Percentiles rank a stretch among this genome's conserved stretches.
Evolutionary conservation across 2,888 invertebrate species (phyloP).

Genomic region (Tetranychus truncatus): DNA sequence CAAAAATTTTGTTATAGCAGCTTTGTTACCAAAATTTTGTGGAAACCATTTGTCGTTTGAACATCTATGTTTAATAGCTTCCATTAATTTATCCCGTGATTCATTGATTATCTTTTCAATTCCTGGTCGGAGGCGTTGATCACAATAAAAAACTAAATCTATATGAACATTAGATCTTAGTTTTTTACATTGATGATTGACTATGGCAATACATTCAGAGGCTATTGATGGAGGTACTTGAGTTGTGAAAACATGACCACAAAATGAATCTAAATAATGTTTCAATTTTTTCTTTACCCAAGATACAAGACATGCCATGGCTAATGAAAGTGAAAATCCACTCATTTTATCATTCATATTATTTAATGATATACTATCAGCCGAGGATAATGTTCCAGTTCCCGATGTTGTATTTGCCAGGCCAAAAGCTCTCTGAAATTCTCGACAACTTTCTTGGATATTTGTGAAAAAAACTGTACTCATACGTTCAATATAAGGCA

Average conservation of each 20-base stretch:
- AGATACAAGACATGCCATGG: constrained; percentile 18
- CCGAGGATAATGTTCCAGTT: not conserved
- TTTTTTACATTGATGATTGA: constrained; percentile 47
- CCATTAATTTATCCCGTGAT: constrained; percentile 58
- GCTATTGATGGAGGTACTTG: constrained; percentile 67
- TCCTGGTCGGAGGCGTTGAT: constrained; percentile 59
- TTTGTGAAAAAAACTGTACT: constrained; percentile 66
- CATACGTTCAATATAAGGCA: constrained; percentile 57
- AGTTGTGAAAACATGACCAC: constrained; percentile 57
- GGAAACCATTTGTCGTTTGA: constrained; percentile 69
- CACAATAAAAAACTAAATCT: constrained; percentile 75
- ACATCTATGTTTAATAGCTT: constrained; percentile 51
- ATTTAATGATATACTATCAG: not conserved
- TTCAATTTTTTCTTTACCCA: constrained; percentile 53
- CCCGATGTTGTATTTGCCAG: not conserved
- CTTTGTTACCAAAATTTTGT: constrained; percentile 52
- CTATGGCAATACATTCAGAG: constrained; percentile 39
- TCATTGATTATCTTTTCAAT: constrained; percentile 55
- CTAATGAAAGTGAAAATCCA: not conserved
- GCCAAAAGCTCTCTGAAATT: constrained; percentile 58
- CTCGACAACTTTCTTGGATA: constrained; percentile 52
- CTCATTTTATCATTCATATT: not conserved
- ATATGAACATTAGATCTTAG: constrained; percentile 46
- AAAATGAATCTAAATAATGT: constrained; percentile 35
- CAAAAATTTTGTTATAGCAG: constrained; percentile 47